Base-by-base conservation (phyloP, 2,113 vertebrate genomes). In the Typhlomys cinereus region DNA sequence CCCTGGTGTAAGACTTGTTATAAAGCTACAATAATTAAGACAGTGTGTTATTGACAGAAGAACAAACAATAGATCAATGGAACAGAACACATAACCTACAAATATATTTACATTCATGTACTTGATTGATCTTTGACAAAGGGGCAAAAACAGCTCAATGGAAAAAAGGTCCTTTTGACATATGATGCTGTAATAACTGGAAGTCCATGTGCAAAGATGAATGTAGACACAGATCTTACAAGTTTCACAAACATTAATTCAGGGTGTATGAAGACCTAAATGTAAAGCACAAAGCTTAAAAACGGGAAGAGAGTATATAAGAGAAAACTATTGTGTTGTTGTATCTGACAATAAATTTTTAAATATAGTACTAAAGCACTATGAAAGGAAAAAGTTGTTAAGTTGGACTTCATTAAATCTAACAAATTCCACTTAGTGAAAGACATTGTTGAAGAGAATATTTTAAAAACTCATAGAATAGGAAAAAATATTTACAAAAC, bases 1-100 rank as follows among this genome's bases (percentile, higher is more conserved):
- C n/a, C 27, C 41, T 39, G 48, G 36, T 81, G 81, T 2, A 73
- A 89, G 64, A 76, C 7, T 89, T 86, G 82, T 1, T 73, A 14
- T 73, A 71, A 76, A 41, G n/a, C 79, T 82, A 8, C 39, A 74
- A 27, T 76, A 89, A 46, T 59, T 90, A 73, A 91, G 71, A 52
- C 14, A 54, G 41, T 93, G 39, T 66, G 39, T 41, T 80, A 36
- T 50, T 82, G 80, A 31, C 41, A 66, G 50, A 66, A 66, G 61
- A 66, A 48, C 66, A 50, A 82, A 6, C 59, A 82, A 18, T 48
- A 64, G 18, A 48, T 64, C 41, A 64, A 27, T 7, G 13, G 48
- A 20, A 64, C 59, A 82, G 59, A 82, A 82, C 48, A 13, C 3
- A 82, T 36, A 82, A 6, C 12, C 25, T n/a, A 81, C 39, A 81